Evolutionary conservation across 2,888 invertebrate species (phyloP), one percentile per base, ranked within the genome.

Genomic region (Mechanitis messenoides): DNA sequence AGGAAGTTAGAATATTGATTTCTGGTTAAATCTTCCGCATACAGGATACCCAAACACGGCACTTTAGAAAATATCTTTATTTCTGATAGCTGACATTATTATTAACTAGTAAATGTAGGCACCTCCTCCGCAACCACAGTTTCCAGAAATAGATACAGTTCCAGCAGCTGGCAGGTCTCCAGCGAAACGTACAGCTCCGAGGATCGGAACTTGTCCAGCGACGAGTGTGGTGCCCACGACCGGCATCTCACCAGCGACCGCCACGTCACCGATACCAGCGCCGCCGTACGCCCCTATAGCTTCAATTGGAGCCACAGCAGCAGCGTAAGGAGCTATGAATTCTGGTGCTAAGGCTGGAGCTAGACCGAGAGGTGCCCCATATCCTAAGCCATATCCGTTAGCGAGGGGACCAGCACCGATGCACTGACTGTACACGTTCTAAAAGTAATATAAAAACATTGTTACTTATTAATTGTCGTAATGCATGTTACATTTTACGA

Each of bases 191-290:
- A 75, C 74, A 3, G 70, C 68, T 31, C 74, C 74, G 55, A 73
- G 62, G 56, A 74, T 71, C 45, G 74, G 74, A 62, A 74, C 71
- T 42, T 71, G 66, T 33, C 74, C 75, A 45, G 62, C 63, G 35
- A 75, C 68, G 33, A 65, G 58, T 7, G 72, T 70, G 56, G 70
- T 67, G 55, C 82, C 80, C 12, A 70, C 74, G 35, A 78, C 80
- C 28, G 74, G 75, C 64, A 79, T 67, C 61, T 75, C 72, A 35
- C 79, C 78, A n/a, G 63, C 69, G 33, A 77, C 74, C 3, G 68
- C 67, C 35, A 78, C 71, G 56, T 71, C 78, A 53, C 77, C 78
- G 11, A 71, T 66, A 58, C 79, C 76, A 6, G 62, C 64, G 33
- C 73, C 74, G 54, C 72, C 74, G 64, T 73, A 75, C 2, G 72